A percentile compares a stretch with the other conserved stretches of the same genome.
Conservation (phyloP, 2,797 vertebrate species). For the Apogon talboti region DNA sequence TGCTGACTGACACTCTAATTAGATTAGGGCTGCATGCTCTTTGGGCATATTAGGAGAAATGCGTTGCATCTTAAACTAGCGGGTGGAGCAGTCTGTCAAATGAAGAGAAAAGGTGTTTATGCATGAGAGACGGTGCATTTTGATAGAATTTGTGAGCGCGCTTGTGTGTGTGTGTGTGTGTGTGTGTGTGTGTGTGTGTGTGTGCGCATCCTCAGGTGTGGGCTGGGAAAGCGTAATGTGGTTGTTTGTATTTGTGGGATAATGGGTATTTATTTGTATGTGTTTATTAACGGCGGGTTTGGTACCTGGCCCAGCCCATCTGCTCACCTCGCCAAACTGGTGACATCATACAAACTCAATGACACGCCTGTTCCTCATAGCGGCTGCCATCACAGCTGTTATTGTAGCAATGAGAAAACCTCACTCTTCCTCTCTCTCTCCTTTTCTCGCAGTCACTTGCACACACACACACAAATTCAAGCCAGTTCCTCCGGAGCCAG, state of each 20-base stretch:
- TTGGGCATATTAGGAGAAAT: constrained; percentile 83
- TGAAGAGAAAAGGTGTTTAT: constrained; percentile 73
- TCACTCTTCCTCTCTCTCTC: constrained; percentile 19
- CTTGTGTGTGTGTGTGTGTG: constrained; percentile 15
- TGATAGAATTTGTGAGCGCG: constrained; percentile 33
- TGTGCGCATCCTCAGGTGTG: constrained; percentile 4
- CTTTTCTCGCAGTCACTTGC: neutral
- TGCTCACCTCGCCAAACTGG: constrained; percentile 70
- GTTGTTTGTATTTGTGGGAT: constrained; percentile 42
- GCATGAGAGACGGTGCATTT: constrained; percentile 56
- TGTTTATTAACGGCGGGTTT: constrained; percentile 69
- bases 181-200: constrained; percentile 11
- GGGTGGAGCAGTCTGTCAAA: constrained; percentile 73
- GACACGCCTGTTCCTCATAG: constrained; percentile 72
- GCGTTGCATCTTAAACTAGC: constrained; percentile 75
- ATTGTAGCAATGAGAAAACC: constrained; percentile 57
- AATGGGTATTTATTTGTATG: constrained; percentile 57
- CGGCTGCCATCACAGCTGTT: constrained; percentile 80
- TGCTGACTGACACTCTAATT: constrained; percentile 86
- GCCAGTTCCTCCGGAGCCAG: constrained; percentile 26
- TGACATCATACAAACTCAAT: constrained; percentile 77
- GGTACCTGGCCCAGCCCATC: constrained; percentile 78
- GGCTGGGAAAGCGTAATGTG: constrained; percentile 18
- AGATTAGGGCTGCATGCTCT: constrained; percentile 85
- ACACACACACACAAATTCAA: constrained; percentile 20